phyloP scores from a whole-genome alignment of 2,113 vertebrate species.

The Megaceryle torquata region DNA sequence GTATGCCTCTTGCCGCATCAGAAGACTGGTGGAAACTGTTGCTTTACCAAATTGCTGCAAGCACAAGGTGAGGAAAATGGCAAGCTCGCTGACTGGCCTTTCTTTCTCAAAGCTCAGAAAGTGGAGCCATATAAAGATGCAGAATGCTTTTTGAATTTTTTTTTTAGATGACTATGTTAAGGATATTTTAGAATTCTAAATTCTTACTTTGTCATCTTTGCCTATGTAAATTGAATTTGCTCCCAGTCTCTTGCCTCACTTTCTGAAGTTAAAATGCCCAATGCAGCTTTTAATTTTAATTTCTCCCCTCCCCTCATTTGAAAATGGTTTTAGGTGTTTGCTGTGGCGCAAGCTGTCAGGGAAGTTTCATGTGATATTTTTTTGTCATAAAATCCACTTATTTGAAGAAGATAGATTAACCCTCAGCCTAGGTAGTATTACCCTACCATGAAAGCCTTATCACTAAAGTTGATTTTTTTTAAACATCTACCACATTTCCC shows the following conservation, averaged over 20 bases:
- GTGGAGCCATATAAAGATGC: not conserved
- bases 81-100: not conserved
- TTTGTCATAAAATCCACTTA: constrained; percentile 6
- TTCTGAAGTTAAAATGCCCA: not conserved
- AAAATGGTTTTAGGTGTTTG: not conserved
- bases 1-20: not conserved
- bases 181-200: not conserved
- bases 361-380: not conserved
- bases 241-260: not conserved
- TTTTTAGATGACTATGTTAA: not conserved
- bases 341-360: not conserved
- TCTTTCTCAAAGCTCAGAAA: not conserved
- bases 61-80: not conserved
- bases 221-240: not conserved
- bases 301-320: not conserved
- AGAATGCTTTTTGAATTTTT: not conserved
- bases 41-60: not conserved
- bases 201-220: not conserved
- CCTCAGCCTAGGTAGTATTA: constrained; percentile 17
- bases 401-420: constrained; percentile 15
- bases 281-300: not conserved
- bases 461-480: constrained; percentile 20
- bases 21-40: not conserved
- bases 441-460: constrained; percentile 29
- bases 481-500: constrained; percentile 14